Percentiles rank a stretch among this genome's conserved stretches.
Conservation (phyloP, 1,140 invertebrate genomes). For the Babylonia areolata region DNA sequence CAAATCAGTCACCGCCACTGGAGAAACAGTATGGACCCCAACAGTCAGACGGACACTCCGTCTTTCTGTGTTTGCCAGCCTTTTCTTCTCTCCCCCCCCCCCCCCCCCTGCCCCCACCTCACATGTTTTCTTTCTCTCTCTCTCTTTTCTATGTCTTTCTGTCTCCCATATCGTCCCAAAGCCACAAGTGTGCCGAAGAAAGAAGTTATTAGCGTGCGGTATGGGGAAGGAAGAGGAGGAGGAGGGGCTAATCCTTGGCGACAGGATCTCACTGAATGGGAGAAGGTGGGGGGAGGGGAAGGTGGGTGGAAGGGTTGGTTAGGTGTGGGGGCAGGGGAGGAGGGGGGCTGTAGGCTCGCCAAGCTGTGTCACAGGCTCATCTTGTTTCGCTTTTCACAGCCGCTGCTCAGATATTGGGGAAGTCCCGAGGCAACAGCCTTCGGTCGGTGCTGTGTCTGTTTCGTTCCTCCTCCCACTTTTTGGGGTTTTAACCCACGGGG, state of each 20-base stretch:
- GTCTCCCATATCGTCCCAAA: not conserved
- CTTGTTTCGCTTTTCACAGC: constrained; percentile 6
- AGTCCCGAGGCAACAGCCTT: not conserved
- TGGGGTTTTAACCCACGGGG: too few species aligned
- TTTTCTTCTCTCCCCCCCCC: too few species aligned
- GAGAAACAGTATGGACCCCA: too few species aligned
- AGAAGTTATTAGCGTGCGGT: not conserved
- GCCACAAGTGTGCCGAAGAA: not conserved
- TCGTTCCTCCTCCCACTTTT: too few species aligned
- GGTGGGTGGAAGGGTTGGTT: too few species aligned
- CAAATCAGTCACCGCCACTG: too few species aligned
- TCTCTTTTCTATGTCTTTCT: constrained; percentile 22
- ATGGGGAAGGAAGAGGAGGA: not conserved
- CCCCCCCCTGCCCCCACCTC: too few species aligned
- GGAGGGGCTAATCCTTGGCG: not conserved
- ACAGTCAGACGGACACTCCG: too few species aligned
- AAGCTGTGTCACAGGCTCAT: not conserved
- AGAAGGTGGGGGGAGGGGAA: not conserved
- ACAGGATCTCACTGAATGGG: not conserved
- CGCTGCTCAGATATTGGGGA: not conserved
- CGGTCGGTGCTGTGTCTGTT: too few species aligned
- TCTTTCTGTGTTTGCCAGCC: too few species aligned
- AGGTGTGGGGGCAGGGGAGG: too few species aligned
- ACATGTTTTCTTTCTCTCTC: not conserved
- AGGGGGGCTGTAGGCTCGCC: not conserved